A percentile compares a stretch with the other conserved stretches of the same genome.
phyloP scores from a whole-genome alignment of 2,113 vertebrate species.

The Turdus rufiventris region DNA sequence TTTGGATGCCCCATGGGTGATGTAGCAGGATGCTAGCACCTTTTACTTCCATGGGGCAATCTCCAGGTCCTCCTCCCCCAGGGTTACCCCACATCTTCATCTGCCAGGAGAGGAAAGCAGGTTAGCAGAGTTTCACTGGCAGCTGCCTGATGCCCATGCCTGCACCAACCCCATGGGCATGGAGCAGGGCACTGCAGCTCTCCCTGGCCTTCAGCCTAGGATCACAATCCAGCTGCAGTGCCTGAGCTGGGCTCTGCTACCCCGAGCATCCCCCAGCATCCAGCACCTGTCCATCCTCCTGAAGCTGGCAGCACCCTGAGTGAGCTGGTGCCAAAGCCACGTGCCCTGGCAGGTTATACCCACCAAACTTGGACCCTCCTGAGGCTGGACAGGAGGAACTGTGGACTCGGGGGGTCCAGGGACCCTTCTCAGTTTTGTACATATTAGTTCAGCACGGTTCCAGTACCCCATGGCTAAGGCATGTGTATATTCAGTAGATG shows the following conservation, averaged over 20 bases:
- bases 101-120: neutral
- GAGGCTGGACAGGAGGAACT: neutral
- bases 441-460: neutral
- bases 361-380: fast-evolving
- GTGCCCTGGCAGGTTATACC: neutral
- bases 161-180: fast-evolving
- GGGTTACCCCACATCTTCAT: neutral
- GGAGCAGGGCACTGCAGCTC: neutral
- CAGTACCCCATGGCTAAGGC: conserved; percentile 1
- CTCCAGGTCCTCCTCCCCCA: neutral
- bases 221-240: neutral
- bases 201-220: neutral
- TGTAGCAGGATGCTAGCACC: neutral
- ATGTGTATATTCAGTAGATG: conserved; percentile 42
- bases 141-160: neutral
- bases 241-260: neutral
- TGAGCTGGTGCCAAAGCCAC: neutral
- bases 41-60: neutral
- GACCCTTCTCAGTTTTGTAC: neutral
- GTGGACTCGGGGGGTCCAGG: neutral
- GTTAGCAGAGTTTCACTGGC: neutral
- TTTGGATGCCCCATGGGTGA: neutral
- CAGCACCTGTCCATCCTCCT: fast-evolving
- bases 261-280: neutral
- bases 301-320: fast-evolving